Conservation (phyloP, 2,888 invertebrate genomes). For the Cephus rjabovi region DNA sequence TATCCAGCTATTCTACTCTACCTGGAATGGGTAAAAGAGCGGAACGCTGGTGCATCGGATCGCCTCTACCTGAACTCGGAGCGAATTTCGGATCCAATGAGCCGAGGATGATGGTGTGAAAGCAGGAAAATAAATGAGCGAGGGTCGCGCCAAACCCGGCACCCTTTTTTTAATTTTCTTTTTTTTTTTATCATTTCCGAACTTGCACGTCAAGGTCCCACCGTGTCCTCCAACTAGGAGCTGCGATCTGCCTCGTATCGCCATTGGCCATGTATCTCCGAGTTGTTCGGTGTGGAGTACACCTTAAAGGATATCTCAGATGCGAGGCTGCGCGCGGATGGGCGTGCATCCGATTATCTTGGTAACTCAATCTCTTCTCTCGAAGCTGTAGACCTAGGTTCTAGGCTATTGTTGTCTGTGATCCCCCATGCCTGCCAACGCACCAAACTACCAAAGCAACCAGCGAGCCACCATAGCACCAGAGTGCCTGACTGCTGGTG, state of each 20-base stretch:
- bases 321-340: slow-evolving; percentile 48
- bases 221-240: no score
- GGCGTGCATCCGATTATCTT: slow-evolving; percentile 62
- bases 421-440: background rate
- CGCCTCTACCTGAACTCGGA: background rate
- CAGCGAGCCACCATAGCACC: no score
- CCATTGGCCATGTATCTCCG: background rate
- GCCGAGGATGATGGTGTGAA: slow-evolving; percentile 6
- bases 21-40: background rate
- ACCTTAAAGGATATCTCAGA: slow-evolving; percentile 21
- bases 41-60: background rate
- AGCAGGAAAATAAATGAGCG: background rate
- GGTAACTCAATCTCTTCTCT: slow-evolving; percentile 57
- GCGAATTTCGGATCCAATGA: background rate
- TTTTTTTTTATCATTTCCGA: background rate
- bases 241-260: no score
- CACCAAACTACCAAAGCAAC: background rate
- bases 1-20: background rate
- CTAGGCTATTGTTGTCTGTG: slow-evolving; percentile 3
- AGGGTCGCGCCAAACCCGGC: no score
- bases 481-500: no score
- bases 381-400: background rate
- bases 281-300: background rate
- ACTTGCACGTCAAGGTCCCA: no score
- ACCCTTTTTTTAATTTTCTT: no score